Base-by-base conservation (phyloP, 2,113 vertebrate species). In the Ceratotherium simum region DNA sequence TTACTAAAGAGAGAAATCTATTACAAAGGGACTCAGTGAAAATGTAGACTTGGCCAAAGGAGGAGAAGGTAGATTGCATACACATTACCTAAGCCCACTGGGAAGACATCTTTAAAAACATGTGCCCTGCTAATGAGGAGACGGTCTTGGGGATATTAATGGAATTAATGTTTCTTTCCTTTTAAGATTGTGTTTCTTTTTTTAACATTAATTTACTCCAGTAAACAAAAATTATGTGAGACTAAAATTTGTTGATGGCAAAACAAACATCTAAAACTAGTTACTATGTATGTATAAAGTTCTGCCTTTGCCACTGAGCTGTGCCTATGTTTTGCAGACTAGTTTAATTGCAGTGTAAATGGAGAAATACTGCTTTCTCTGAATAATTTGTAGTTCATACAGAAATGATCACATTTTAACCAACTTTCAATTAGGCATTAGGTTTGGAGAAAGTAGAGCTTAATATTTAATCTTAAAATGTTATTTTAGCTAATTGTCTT, bases 401-500 rank as follows among this genome's bases (percentile, higher is more conserved):
- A 65, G 90, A 84, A 90, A 79, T 76, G 27, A 54, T 78, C 36
- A 56, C 42, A 48, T 83, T 83, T 83, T 46, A 93, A 36, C 16
- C 46, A 85, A 27, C 60, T 84, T 84, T 95, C 27, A 70, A 0
- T 69, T 70, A 65, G 33, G 70, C 62, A 31, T 95, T 70, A 64
- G 25, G 46, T 10, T 78, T 70, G 21, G 56, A n/a, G 29, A 27
- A 89, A 62, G 29, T 82, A 87, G 39, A 91, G n/a, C 42, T 70
- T 82, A 46, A 56, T 75, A 9, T 84, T 93, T 78, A 73, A 78
- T 64, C 14, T 27, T 70, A 79, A 79, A 72, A 18, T 95, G 31
- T 70, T 90, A 72, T 25, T 94, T 93, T 93, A 93, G 80, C 56
- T 69, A 65, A 73, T 93, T 39, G 14, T 85, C n/a, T 33, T 7